Evolutionary conservation across 2,113 vertebrate species (phyloP).

Genomic region (Pseudorectes ferrugineus): DNA sequence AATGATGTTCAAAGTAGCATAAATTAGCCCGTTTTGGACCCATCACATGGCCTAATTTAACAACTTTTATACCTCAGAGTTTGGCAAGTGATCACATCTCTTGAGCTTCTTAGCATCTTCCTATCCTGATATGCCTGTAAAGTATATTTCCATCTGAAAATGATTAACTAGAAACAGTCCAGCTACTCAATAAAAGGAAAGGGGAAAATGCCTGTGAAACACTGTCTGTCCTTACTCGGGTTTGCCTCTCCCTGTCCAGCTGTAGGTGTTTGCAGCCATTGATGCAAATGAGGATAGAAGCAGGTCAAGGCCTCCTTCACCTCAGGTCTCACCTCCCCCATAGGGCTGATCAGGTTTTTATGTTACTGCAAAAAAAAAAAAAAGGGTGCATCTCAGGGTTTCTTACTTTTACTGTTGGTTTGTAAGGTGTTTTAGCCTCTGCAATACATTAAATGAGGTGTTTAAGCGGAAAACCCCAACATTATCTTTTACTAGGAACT

Average conservation of each 20-base stretch:
- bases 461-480: neutral
- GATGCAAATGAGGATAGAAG: neutral
- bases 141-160: conserved; percentile 55
- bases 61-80: conserved; percentile 68
- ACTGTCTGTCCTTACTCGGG: fast-evolving
- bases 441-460: neutral
- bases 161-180: neutral
- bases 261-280: neutral
- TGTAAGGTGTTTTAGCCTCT: neutral
- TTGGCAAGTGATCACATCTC: conserved; percentile 67
- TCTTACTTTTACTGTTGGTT: neutral
- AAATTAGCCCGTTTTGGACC: conserved; percentile 72
- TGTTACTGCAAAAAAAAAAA: neutral
- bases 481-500: neutral
- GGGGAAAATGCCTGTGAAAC: neutral
- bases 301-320: neutral
- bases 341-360: neutral
- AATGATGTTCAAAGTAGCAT: conserved; percentile 74
- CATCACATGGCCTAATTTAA: conserved; percentile 71
- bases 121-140: conserved; percentile 12
- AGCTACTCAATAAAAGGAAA: neutral
- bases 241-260: neutral
- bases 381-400: neutral
- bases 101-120: conserved; percentile 50
- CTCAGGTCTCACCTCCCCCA: fast-evolving